phyloP scores from a whole-genome alignment of 2,888 invertebrate species.

The Campaea margaritaria region DNA sequence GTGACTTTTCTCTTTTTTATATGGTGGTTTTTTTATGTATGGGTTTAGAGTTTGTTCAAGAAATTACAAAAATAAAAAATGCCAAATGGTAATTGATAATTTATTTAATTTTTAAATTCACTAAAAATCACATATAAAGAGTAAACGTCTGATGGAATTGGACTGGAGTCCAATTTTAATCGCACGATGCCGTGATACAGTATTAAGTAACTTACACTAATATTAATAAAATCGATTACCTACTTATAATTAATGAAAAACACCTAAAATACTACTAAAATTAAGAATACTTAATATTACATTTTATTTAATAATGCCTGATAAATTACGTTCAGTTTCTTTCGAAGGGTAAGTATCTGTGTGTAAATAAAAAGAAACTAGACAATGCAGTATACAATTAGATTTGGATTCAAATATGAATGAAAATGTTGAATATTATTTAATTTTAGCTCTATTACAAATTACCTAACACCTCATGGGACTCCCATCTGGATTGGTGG shows the following conservation, averaged over 20 bases:
- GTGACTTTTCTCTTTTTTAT: too few relatives aligned
- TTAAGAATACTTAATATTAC: constrained; percentile 6
- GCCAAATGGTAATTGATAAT: background rate
- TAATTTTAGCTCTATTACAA: background rate
- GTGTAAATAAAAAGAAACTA: background rate
- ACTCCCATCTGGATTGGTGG: constrained; percentile 90
- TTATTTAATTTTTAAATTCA: constrained; percentile 8
- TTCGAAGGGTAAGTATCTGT: background rate
- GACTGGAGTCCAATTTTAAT: background rate
- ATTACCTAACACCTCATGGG: constrained; percentile 84
- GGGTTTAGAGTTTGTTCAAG: background rate
- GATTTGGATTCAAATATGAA: too few relatives aligned
- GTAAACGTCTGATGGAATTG: background rate
- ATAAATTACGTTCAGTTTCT: background rate
- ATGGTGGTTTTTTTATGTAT: too few relatives aligned
- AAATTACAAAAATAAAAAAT: background rate
- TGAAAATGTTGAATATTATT: background rate
- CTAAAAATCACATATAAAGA: constrained; percentile 13
- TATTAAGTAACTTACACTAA: too few relatives aligned
- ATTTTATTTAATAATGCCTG: background rate
- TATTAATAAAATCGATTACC: too few relatives aligned
- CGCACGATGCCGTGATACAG: background rate
- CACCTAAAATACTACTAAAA: background rate
- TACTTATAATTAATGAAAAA: too few relatives aligned
- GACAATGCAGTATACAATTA: too few relatives aligned